Percentiles rank a stretch among this genome's conserved stretches.
These are phyloP conservation scores for Saguinus imperator DNA, from an alignment of 2,113 vertebrate species.

Conservation along the genomic window DNA sequence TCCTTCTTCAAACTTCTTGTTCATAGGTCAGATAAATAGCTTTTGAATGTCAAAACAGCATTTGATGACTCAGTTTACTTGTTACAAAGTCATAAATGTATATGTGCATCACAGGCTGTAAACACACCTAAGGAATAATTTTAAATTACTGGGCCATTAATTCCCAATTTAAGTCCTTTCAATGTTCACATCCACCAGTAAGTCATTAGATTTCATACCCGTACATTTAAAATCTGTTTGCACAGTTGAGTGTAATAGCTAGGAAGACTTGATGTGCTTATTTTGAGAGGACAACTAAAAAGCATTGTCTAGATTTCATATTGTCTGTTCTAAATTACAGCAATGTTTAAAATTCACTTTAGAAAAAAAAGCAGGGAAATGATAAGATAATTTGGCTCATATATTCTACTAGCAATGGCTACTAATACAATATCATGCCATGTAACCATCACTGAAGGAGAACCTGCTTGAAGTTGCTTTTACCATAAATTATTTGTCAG, in stretches of 20 bases:
- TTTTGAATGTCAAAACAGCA: neutral
- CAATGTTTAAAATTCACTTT: constrained; percentile 41
- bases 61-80: neutral
- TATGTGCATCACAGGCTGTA: constrained; percentile 21
- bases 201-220: constrained; percentile 22
- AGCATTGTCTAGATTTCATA: neutral
- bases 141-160: constrained; percentile 25
- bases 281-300: constrained; percentile 36
- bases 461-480: neutral
- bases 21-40: neutral
- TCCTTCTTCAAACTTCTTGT: neutral
- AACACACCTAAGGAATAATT: constrained; percentile 11
- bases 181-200: neutral
- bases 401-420: neutral
- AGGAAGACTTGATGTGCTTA: neutral
- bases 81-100: neutral
- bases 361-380: neutral
- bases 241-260: neutral
- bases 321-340: neutral
- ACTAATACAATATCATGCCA: neutral
- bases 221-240: constrained; percentile 41
- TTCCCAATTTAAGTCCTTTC: neutral
- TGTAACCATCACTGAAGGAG: neutral
- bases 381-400: neutral
- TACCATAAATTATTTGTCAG: neutral